Evolutionary conservation across 2,888 invertebrate genomes (phyloP).

Genomic region (Malachius bipustulatus): DNA sequence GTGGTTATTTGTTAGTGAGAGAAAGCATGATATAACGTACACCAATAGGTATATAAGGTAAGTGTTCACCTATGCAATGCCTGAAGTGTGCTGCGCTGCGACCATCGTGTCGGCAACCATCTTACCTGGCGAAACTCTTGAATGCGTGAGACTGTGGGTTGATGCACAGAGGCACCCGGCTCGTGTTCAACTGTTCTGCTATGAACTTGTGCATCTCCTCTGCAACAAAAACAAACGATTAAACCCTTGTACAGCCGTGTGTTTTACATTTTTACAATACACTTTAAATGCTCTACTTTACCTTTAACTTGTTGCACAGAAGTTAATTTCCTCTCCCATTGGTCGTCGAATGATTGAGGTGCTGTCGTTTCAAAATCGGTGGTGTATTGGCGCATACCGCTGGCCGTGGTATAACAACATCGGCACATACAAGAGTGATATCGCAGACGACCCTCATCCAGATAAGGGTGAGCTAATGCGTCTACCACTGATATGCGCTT

Average conservation of each 20-base stretch:
- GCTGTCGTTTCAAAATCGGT: slow-evolving; percentile 88
- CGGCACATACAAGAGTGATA: slow-evolving; percentile 99
- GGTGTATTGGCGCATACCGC: slow-evolving; percentile 75
- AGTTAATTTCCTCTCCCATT: slow-evolving; percentile 91
- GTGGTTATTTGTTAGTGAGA: too few relatives aligned
- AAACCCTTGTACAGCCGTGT: slow-evolving; percentile 3
- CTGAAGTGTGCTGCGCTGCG: slow-evolving; percentile 38
- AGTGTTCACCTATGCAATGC: slow-evolving; percentile 41
- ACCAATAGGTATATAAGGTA: too few relatives aligned
- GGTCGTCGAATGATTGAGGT: slow-evolving; percentile 83
- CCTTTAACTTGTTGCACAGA: slow-evolving; percentile 93
- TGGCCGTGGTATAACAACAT: slow-evolving; percentile 79
- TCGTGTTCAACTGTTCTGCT: slow-evolving; percentile 89
- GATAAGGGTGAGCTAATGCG: slow-evolving; percentile 92
- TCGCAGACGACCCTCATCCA: slow-evolving; percentile 94
- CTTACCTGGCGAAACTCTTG: slow-evolving; percentile 99
- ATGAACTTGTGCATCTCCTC: slow-evolving; percentile 99
- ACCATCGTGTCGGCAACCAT: slow-evolving; percentile 35
- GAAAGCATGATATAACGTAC: too few relatives aligned
- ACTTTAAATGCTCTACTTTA: slow-evolving; percentile 31
- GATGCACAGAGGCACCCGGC: slow-evolving; percentile 96
- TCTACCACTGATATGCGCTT: slow-evolving; percentile 91
- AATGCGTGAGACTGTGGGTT: slow-evolving; percentile 99
- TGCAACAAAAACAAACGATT: slow-evolving; percentile 39
- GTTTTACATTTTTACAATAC: slow-evolving; percentile 9